Evolutionary conservation across 92 coral and sea anemone species (phyloP), one percentile per base, ranked within the genome.

Genomic region (Porites rus): DNA sequence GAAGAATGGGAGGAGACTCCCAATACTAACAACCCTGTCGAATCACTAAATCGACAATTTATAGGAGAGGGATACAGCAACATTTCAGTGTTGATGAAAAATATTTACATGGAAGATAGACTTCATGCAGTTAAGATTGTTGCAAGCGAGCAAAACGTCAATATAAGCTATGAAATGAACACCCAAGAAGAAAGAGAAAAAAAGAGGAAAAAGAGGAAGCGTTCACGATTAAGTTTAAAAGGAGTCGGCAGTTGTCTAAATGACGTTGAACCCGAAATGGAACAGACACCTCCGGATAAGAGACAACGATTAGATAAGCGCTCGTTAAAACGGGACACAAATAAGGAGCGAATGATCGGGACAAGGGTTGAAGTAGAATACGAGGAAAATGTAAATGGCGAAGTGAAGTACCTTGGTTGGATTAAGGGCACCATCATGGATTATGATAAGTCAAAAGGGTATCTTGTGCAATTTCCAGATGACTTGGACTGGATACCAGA

Each of bases 1-100:
- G 91, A 87, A 7, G 91, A 91, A 1, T 91, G 94, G 91, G 91
- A 91, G 76, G 52, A 68, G 10, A 75, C 85, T 16, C 82, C 89
- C 21, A 87, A 77, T 7, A 88, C 92, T 3, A 87, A 91, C 72
- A 87, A 87, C 74, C 88, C 91, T 14, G 88, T 90, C 4, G 92
- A 91, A n/a, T 91, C 79, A 0, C 28, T 91, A 11, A 91, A 91
- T 51, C 60, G 86, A 7, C 77, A 90, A 67, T 86, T 84, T 6
- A 73, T 90, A 16, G 25, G 17, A 64, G 92, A 90, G 16, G 83
- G 87, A 1, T 58, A 87, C 58, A 80, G 85, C 51, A 87, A 87
- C 43, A 43, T 76, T 17, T 74, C 80, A 7, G 83, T 88, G 5
- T 74, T 79, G 6, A 82, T 84, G n/a, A 51, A 51, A 53, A 82